Base-by-base conservation (phyloP, 2,888 invertebrate genomes). In the Dolichopus griseipennis region DNA sequence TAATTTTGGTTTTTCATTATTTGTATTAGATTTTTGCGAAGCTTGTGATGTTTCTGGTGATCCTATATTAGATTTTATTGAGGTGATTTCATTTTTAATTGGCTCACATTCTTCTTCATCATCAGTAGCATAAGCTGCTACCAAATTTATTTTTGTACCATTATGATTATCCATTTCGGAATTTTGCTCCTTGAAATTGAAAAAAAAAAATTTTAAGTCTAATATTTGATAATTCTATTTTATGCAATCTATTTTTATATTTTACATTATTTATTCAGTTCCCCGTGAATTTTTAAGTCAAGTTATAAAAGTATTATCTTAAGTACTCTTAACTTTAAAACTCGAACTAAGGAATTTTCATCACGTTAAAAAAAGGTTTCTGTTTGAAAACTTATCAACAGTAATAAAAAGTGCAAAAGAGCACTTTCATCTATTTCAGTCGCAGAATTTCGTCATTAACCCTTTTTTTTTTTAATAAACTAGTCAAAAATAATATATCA, bases 121-220 rank as follows among this genome's bases (percentile, higher is more conserved):
- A 68, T 71, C 70, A 33, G 68, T 71, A 18, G 66, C 65, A 64
- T 71, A 70, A 10, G 70, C 68, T 20, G 71, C 71, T 18, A 72
- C 72, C n/a, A 72, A 68, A 65, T 69, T 70, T 10, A 70, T 65
- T 66, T 68, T 67, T 21, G 69, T 34, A 9, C 21, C 0, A n/a
- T 37, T 65, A 37, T 65, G 21, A 1, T 52, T 15, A 3, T 52
- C 52, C 9, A 12, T 52, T 18, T 52, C 52, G 5, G 15, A 52
- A 12, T 52, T 1, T 52, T 12, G 9, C 15, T 9, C 41, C 41
- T 41, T 41, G 18, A 52, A 52, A 52, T 18, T 52, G 18, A 3
- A 43, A 43, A 15, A 7, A 43, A 10, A 9, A 12, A 37, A 37
- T 15, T 18, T 15, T 18, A 15, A 18, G 9, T 41, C 15, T 15